phyloP scores from a whole-genome alignment of 2,888 invertebrate genomes.

The Drosophila setosimentum region DNA sequence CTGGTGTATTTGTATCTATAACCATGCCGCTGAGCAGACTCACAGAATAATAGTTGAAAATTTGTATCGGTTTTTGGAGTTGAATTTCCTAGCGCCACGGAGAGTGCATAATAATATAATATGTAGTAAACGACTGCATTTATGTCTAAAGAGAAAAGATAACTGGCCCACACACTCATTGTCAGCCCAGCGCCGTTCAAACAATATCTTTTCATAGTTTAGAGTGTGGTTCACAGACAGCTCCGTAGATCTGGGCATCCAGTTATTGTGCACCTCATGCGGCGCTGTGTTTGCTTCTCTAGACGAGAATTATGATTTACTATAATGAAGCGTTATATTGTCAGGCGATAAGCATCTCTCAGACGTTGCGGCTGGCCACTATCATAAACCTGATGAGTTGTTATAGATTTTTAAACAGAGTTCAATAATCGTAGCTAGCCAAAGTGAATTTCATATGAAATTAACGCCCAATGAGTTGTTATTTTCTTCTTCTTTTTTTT shows the following conservation, averaged over 20 bases:
- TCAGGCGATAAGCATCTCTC: slow-evolving; percentile 72
- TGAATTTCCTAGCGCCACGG: slow-evolving; percentile 47
- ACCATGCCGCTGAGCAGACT: slow-evolving; percentile 19
- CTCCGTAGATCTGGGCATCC: slow-evolving; percentile 21
- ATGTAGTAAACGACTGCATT: slow-evolving; percentile 75
- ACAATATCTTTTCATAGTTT: slow-evolving; percentile 73
- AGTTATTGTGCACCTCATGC: slow-evolving; percentile 56
- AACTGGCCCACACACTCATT: slow-evolving; percentile 78
- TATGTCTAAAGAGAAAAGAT: slow-evolving; percentile 66
- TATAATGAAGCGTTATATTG: slow-evolving; percentile 78
- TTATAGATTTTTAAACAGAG: slow-evolving; percentile 78
- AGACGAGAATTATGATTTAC: slow-evolving; percentile 75
- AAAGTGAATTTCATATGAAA: slow-evolving; percentile 53
- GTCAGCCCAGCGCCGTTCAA: slow-evolving; percentile 66
- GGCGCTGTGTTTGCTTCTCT: slow-evolving; percentile 48
- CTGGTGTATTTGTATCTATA: slow-evolving; percentile 28
- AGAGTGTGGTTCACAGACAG: slow-evolving; percentile 68
- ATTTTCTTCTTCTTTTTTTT: slow-evolving; percentile 11
- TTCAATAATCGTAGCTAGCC: slow-evolving; percentile 63
- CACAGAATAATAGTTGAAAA: slow-evolving; percentile 34
- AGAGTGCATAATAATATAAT: slow-evolving; percentile 57
- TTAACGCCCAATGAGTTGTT: slow-evolving; percentile 51
- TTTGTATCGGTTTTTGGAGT: slow-evolving; percentile 35
- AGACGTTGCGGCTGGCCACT: slow-evolving; percentile 45
- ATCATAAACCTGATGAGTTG: slow-evolving; percentile 78